Evolutionary conservation across 2,113 vertebrate species (phyloP), one percentile per base, ranked within the genome.

Genomic region (Ciconia boyciana): DNA sequence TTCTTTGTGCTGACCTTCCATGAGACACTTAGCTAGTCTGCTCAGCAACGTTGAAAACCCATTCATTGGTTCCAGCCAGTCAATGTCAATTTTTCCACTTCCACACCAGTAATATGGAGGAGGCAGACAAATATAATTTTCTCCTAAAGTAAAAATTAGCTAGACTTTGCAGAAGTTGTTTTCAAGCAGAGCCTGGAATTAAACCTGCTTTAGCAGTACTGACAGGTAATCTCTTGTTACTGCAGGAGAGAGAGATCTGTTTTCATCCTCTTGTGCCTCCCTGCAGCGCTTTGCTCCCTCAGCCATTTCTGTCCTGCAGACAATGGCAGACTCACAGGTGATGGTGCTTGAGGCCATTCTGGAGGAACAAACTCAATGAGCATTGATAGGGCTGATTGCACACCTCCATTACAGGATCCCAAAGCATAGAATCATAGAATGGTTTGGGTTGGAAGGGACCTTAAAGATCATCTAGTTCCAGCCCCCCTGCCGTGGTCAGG

Each of bases 231-330:
- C 11, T 52, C 44, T 71, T 65, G n/a, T 61, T 57, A 25, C 6
- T 41, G 20, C 34, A 43, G 26, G 11, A 81, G n/a, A 7, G 21
- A 24, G 49, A 61, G 8, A 54, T 39, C 43, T 82, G 11, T 17
- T 83, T 75, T 39, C 54, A 49, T 25, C 18, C 28, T 36, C 16
- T 41, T 19, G 15, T 65, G 32, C 36, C 19, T 44, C 41, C 34
- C 4, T 4, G 58, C 41, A 83, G 21, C 0, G 0, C 61, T n/a
- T 48, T 20, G 49, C n/a, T 88, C 71, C 41, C 34, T n/a, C 61
- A 66, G 29, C 28, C 4, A 0, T 26, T 58, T 55, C 70, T 68
- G 41, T 54, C 55, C 55, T 66, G 55, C 16, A 36, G 74, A 72
- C 34, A 34, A 32, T 12, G 13, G 10, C 54, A 80, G 44, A 32